Evolutionary conservation across 2,888 invertebrate genomes (phyloP), one percentile per base, ranked within the genome.

Genomic region (Lochmaea crataegi): DNA sequence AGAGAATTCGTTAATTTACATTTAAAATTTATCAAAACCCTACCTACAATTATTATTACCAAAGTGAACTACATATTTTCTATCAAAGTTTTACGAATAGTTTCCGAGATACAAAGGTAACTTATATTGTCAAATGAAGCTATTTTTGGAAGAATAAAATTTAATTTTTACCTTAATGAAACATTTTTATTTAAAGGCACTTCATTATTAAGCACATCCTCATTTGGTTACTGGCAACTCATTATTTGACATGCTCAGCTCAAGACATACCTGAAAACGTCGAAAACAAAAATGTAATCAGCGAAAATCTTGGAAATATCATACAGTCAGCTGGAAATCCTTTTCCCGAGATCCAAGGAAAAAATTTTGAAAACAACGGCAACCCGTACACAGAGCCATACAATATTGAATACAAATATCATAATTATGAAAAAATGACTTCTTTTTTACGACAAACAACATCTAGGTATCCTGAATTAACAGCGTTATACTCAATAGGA

Each of bases 401-500:
- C 65, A 75, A 76, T 11, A 78, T 96, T 77, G 95, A 95, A 80
- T 97, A 94, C 88, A 77, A 77, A 51, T 97, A 97, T 86, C 97
- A 97, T 85, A 93, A 95, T 86, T 94, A 95, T 84, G 94, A 94
- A 48, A 91, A 93, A 84, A 90, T 97, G 90, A 96, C 96, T 56
- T 90, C 91, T 78, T 95, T 94, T 86, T 88, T 98, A 72, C 90
- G 94, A 81, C 91, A 93, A 14, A 93, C 96, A 45, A 94, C 94
- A 72, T 91, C 94, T 16, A 90, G 90, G 64, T 95, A 94, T 87
- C 96, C 97, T 0, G 92, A 95, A 78, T 90, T 97, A 78, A 96
- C 97, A 0, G 94, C 96, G 0, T 89, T 98, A 42, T 97, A 97
- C 87, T 96, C 96, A 74, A 96, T 97, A 82, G 98, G 97, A 74